These are phyloP conservation scores for Saccostrea cuccullata DNA, from an alignment of 1,140 invertebrate genomes.

Conservation along the genomic window DNA sequence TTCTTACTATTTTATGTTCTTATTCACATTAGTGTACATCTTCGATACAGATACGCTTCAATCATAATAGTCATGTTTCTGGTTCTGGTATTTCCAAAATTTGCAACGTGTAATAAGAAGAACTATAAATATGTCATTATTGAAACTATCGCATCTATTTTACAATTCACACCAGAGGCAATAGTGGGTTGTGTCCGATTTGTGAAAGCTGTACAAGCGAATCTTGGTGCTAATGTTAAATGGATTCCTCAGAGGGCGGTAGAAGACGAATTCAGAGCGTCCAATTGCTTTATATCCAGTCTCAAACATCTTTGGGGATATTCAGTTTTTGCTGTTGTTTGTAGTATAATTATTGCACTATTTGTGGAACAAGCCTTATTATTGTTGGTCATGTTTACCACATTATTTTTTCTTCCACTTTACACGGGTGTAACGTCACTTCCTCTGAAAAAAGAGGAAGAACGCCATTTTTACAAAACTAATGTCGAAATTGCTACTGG, in stretches of 20 bases:
- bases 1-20: slow-evolving; percentile 69
- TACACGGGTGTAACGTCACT: slow-evolving; percentile 70
- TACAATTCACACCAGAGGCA: slow-evolving; percentile 74
- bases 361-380: slow-evolving; percentile 59
- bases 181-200: slow-evolving; percentile 72
- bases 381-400: slow-evolving; percentile 62
- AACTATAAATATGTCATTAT: slow-evolving; percentile 70
- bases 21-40: slow-evolving; percentile 64
- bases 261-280: slow-evolving; percentile 71
- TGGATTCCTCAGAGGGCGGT: slow-evolving; percentile 74
- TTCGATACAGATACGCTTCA: slow-evolving; percentile 66
- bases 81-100: slow-evolving; percentile 72
- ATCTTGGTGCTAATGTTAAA: slow-evolving; percentile 65
- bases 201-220: slow-evolving; percentile 65
- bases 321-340: slow-evolving; percentile 59
- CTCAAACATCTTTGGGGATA: slow-evolving; percentile 73
- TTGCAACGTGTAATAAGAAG: slow-evolving; percentile 66
- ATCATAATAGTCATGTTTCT: slow-evolving; percentile 72
- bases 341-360: slow-evolving; percentile 57
- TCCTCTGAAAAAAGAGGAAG: slow-evolving; percentile 41
- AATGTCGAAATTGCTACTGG: slow-evolving; percentile 42
- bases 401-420: slow-evolving; percentile 65
- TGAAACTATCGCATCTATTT: slow-evolving; percentile 70
- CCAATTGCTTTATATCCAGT: slow-evolving; percentile 72
- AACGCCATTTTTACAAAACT: not conserved